These are phyloP conservation scores for Macrosoma leucophasiata DNA, from an alignment of 2,888 invertebrate species.

Conservation along the genomic window DNA sequence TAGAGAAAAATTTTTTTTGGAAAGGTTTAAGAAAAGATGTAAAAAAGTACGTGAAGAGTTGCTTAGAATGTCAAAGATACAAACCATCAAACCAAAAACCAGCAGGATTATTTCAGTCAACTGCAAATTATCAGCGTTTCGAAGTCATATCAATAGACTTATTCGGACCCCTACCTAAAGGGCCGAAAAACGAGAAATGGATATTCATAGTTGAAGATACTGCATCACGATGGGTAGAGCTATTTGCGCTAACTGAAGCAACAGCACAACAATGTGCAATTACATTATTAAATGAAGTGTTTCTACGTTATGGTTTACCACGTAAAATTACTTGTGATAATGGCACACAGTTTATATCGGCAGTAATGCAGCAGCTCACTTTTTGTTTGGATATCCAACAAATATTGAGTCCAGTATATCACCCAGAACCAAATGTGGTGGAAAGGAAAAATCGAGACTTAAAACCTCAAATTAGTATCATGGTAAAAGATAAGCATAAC, in stretches of 20 bases:
- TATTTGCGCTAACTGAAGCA: conserved; percentile 32
- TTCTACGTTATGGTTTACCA: conserved; percentile 22
- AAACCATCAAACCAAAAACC: conserved; percentile 22
- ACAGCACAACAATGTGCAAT: conserved; percentile 32
- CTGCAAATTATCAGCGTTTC: conserved; percentile 18
- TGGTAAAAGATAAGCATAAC: conserved; percentile 24
- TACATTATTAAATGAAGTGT: conserved; percentile 31
- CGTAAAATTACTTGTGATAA: conserved; percentile 21
- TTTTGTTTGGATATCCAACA: conserved; percentile 31
- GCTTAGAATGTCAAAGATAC: conserved; percentile 19
- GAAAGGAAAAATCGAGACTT: conserved; percentile 24
- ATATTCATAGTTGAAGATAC: conserved; percentile 23
- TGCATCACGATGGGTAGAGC: conserved; percentile 34
- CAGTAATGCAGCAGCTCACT: conserved; percentile 23
- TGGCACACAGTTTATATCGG: conserved; percentile 19
- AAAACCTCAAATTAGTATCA: conserved; percentile 21
- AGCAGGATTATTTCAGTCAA: conserved; percentile 21
- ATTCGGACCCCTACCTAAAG: conserved; percentile 22
- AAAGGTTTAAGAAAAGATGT: conserved; percentile 19
- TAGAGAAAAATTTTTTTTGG: conserved; percentile 19
- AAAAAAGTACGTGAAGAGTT: conserved; percentile 14
- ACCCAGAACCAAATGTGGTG: conserved; percentile 22
- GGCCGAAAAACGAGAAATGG: conserved; percentile 11
- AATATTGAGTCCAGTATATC: conserved; percentile 21
- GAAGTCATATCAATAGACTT: conserved; percentile 18